Base-by-base conservation (phyloP, 2,888 invertebrate genomes). In the Leptogaster cylindrica region DNA sequence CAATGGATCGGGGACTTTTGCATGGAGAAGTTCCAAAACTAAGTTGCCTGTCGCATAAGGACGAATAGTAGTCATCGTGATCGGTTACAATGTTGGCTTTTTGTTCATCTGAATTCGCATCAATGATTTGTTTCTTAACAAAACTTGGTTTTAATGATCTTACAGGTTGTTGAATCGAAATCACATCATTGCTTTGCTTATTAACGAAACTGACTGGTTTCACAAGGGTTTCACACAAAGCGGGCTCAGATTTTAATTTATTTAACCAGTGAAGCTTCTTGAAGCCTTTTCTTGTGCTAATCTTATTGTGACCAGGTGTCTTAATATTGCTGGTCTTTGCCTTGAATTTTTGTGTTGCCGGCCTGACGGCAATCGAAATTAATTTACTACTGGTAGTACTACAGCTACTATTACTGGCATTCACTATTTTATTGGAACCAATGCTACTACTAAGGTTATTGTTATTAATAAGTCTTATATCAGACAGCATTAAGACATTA, bases 41-140 rank as follows among this genome's bases (percentile, higher is more conserved):
- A 70, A 78, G 71, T 71, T 77, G 76, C 68, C 76, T 77, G 74
- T 78, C 78, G 76, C 78, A 77, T 71, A 77, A 74, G 51, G 74
- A 75, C 69, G 77, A 77, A 73, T 77, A 77, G 68, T 74, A 76
- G 70, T 77, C 77, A 69, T 74, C 76, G 55, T 20, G 67, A 61
- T 55, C 58, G 27, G 36, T 55, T 66, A 33, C 63, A 65, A 25
- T 71, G 66, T 55, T 67, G 66, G 25, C 55, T 64, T 51, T 58
- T 27, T 10, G 65, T 23, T 52, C 44, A 52, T 14, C 27, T 28
- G 44, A 36, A 4, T 36, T 4, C 51, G 16, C 39, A 55, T 55
- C 66, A 18, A 25, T 61, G 46, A 36, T 48, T 10, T 63, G 46
- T 44, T 44, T 63, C n/a, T 63, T 69, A 20, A 28, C 44, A 65